Evolutionary conservation across 1,140 invertebrate genomes (phyloP).

Genomic region (Condylostylus longicornis): DNA sequence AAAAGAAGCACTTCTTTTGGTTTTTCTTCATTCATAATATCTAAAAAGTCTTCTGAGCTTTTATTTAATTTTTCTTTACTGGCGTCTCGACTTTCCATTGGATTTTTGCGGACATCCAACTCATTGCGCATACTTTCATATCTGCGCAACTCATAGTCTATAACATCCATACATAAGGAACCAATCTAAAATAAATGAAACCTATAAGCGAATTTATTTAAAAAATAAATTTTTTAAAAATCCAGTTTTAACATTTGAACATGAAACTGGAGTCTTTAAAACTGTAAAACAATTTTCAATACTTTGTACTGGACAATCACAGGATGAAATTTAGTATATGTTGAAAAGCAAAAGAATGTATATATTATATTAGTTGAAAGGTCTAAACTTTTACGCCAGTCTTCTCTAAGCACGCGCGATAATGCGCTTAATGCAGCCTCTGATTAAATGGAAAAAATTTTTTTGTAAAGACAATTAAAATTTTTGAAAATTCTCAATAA

Average conservation of each 20-base stretch:
- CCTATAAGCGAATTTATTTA: too few relatives aligned
- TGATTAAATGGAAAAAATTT: conserved; percentile 34
- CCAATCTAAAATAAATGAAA: conserved; percentile 77
- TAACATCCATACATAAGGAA: conserved; percentile 87
- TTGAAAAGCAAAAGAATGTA: conserved; percentile 94
- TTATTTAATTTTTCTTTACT: conserved; percentile 28
- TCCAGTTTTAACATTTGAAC: background rate
- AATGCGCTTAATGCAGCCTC: conserved; percentile 92
- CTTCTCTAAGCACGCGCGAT: conserved; percentile 85
- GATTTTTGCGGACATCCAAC: conserved; percentile 50
- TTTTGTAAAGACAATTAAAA: background rate
- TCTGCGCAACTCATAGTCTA: conserved; percentile 84
- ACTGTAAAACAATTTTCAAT: conserved; percentile 13
- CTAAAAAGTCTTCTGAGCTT: conserved; percentile 26
- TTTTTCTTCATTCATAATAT: conserved; percentile 32
- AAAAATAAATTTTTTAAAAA: background rate
- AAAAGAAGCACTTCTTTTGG: conserved; percentile 23
- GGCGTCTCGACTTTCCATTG: conserved; percentile 22
- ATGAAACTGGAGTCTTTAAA: background rate
- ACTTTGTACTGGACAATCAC: conserved; percentile 82
- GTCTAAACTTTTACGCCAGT: conserved; percentile 92
- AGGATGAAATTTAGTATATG: conserved; percentile 89
- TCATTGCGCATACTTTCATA: conserved; percentile 90
- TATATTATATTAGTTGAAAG: conserved; percentile 93
- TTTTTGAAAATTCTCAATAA: background rate